Conservation (phyloP, 64 coral and sea anemone genomes). For the Actinia equina region DNA sequence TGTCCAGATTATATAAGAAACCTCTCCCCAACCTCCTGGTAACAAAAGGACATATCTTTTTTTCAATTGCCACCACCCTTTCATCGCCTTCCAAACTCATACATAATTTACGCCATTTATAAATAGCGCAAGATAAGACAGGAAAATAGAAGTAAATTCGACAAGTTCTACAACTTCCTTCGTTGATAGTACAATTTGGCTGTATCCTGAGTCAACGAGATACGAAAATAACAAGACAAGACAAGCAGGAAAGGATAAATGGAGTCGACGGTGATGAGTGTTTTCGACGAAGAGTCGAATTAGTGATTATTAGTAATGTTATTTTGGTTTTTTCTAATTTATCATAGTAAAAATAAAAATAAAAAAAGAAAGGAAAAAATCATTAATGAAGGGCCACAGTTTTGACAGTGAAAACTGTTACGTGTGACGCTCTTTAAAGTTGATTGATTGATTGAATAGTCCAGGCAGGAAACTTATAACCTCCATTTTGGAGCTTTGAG, state of each 20-base stretch:
- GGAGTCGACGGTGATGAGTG: background rate
- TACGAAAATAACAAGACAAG: background rate
- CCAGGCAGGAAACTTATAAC: background rate
- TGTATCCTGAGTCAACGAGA: background rate
- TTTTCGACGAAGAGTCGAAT: too few species aligned
- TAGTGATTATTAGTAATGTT: too few species aligned
- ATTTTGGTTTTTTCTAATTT: too few species aligned
- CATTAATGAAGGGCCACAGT: too few species aligned
- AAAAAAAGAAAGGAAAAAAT: too few species aligned
- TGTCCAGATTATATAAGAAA: too few species aligned
- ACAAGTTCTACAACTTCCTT: conserved; percentile 2
- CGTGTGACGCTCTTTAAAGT: too few species aligned
- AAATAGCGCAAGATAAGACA: background rate
- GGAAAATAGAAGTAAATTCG: background rate
- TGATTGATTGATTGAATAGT: too few species aligned
- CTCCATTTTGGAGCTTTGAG: background rate
- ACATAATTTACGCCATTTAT: background rate
- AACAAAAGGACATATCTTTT: too few species aligned
- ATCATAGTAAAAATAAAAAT: too few species aligned
- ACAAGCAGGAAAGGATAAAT: background rate
- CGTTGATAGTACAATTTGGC: background rate
- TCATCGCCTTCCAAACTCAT: background rate
- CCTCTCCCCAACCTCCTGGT: too few species aligned
- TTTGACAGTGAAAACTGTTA: too few species aligned
- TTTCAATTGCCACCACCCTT: background rate